Evolutionary conservation across 1,140 invertebrate species (phyloP).

Genomic region (Yoshiicerus persimilis): DNA sequence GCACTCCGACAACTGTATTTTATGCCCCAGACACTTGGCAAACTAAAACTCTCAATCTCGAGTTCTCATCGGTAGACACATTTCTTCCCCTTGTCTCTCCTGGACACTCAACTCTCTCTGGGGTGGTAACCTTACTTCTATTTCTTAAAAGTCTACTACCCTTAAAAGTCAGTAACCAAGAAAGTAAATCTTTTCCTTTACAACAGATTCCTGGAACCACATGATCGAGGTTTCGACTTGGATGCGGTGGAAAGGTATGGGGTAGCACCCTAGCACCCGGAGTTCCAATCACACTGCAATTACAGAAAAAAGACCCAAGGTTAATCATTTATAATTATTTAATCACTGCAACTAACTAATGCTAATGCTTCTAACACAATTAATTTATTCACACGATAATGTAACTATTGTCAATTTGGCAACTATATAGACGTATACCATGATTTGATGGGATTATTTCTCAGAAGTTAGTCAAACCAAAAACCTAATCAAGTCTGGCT

Average conservation of each 20-base stretch:
- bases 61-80: background rate
- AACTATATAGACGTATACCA: too few relatives aligned
- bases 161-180: slow-evolving; percentile 75
- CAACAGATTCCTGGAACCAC: too few relatives aligned
- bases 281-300: slow-evolving; percentile 61
- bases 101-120: too few relatives aligned
- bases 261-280: slow-evolving; percentile 63
- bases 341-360: background rate
- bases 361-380: too few relatives aligned
- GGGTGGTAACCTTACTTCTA: background rate
- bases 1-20: background rate
- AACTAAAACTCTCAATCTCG: background rate
- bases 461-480: too few relatives aligned
- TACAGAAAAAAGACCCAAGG: slow-evolving; percentile 33
- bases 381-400: too few relatives aligned
- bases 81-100: too few relatives aligned
- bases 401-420: too few relatives aligned
- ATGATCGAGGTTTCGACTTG: too few relatives aligned
- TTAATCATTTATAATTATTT: background rate
- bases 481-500: too few relatives aligned
- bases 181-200: too few relatives aligned
- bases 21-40: background rate
- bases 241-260: slow-evolving; percentile 59
- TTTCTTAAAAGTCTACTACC: slow-evolving; percentile 59
- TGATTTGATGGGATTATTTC: too few relatives aligned